Conservation (phyloP, 2,113 vertebrate species). For the Himantopus leucocephalus region DNA sequence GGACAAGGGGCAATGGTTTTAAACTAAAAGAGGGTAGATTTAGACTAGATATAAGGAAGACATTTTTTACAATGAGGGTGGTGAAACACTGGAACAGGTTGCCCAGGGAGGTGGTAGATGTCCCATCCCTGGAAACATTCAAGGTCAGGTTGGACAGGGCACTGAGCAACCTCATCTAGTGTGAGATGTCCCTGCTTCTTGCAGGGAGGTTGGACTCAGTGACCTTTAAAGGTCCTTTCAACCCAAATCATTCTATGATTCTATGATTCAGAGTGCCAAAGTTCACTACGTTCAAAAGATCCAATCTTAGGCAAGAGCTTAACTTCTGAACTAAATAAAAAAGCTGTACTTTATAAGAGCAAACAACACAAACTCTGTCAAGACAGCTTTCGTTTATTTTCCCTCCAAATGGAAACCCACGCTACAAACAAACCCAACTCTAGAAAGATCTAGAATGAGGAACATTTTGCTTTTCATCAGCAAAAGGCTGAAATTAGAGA, state of each 20-base stretch:
- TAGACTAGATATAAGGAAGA: neutral
- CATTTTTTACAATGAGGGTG: neutral
- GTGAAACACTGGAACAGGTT: neutral
- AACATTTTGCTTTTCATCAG: neutral
- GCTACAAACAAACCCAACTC: neutral
- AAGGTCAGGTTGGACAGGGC: rapidly evolving
- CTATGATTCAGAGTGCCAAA: neutral
- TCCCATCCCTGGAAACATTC: neutral
- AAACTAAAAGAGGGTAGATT: neutral
- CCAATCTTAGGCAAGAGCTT: neutral
- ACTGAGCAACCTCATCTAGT: neutral
- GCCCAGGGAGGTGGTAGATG: neutral
- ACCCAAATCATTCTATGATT: neutral
- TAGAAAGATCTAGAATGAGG: neutral
- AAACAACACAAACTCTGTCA: neutral
- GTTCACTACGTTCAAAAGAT: neutral
- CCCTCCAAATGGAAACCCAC: neutral
- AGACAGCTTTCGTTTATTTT: neutral
- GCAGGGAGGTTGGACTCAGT: rapidly evolving
- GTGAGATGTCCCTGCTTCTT: neutral
- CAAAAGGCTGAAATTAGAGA: neutral
- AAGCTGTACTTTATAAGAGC: neutral
- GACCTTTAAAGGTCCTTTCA: neutral
- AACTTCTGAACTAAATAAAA: neutral
- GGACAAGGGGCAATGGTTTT: neutral